Evolutionary conservation across 2,888 invertebrate genomes (phyloP).

Genomic region (Stomorhina lunata): DNA sequence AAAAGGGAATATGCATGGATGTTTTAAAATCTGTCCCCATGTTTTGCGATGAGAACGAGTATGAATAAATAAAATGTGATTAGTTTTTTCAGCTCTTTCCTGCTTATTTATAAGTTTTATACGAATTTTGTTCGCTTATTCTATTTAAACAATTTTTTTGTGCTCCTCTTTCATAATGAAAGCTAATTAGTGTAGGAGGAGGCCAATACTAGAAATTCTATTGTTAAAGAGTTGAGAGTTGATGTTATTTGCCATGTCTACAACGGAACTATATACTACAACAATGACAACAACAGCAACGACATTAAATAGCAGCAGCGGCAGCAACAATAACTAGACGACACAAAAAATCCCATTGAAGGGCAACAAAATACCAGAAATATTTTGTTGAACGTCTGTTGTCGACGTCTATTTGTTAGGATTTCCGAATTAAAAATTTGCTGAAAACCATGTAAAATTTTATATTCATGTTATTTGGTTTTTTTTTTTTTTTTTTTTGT

Average conservation of each 20-base stretch:
- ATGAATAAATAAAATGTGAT: constrained; percentile 50
- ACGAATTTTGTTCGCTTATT: not conserved
- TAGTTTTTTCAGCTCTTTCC: no score
- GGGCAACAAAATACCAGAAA: constrained; percentile 28
- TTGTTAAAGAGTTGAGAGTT: constrained; percentile 44
- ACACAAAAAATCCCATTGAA: constrained; percentile 5
- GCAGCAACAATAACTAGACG: not conserved
- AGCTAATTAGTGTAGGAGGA: constrained; percentile 55
- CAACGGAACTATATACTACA: not conserved
- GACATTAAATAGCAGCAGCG: not conserved
- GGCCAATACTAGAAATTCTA: constrained; percentile 31
- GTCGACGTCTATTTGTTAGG: constrained; percentile 21
- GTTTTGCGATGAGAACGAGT: not conserved
- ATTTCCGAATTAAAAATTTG: constrained; percentile 26
- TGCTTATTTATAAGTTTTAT: constrained; percentile 4
- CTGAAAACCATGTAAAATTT: constrained; percentile 34
- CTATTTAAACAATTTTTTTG: not conserved
- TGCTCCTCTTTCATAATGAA: constrained; percentile 23
- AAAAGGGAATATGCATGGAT: not conserved
- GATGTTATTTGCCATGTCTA: constrained; percentile 27
- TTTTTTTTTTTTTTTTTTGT: not conserved
- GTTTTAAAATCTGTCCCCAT: not conserved
- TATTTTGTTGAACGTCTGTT: not conserved
- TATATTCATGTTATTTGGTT: constrained; percentile 38
- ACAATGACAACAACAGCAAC: not conserved